phyloP scores from a whole-genome alignment of 2,797 vertebrate species.

The Xyrichtys novacula region DNA sequence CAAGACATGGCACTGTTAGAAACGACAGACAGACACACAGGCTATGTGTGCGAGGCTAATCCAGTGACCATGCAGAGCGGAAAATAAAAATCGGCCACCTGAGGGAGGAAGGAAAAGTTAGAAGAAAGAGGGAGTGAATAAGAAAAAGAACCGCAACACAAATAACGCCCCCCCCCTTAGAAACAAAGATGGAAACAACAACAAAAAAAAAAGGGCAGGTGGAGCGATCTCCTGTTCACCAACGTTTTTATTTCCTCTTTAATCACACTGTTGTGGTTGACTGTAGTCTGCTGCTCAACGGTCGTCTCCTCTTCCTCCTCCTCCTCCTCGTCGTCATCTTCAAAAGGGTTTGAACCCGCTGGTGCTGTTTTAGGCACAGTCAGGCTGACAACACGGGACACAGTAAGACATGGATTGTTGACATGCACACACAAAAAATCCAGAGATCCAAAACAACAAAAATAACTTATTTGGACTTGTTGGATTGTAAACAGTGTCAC shows the following conservation, averaged over 20 bases:
- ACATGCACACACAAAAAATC: slow-evolving; percentile 47
- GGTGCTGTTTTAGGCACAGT: slow-evolving; percentile 90
- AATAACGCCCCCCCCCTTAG: slow-evolving; percentile 34
- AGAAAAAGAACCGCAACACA: slow-evolving; percentile 14
- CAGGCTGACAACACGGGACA: slow-evolving; percentile 91
- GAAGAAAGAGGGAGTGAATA: slow-evolving; percentile 34
- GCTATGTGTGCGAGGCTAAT: slow-evolving; percentile 57
- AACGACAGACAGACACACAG: slow-evolving; percentile 55
- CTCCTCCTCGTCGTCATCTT: slow-evolving; percentile 87
- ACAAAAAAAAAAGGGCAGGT: slow-evolving; percentile 12
- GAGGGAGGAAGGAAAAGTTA: slow-evolving; percentile 34
- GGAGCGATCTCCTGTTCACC: slow-evolving; percentile 87
- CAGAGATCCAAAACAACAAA: neutral
- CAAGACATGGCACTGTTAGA: slow-evolving; percentile 53
- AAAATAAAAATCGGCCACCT: slow-evolving; percentile 61
- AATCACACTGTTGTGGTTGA: slow-evolving; percentile 91
- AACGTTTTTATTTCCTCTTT: slow-evolving; percentile 98
- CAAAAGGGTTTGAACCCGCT: slow-evolving; percentile 95
- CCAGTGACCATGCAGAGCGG: slow-evolving; percentile 78
- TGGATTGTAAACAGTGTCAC: neutral
- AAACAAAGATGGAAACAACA: slow-evolving; percentile 39
- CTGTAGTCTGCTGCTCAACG: slow-evolving; percentile 76
- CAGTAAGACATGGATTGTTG: slow-evolving; percentile 82
- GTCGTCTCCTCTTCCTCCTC: slow-evolving; percentile 77
- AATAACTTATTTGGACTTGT: neutral